Evolutionary conservation across 1,140 invertebrate genomes (phyloP), one percentile per base, ranked within the genome.

Genomic region (Aphis gossypii): DNA sequence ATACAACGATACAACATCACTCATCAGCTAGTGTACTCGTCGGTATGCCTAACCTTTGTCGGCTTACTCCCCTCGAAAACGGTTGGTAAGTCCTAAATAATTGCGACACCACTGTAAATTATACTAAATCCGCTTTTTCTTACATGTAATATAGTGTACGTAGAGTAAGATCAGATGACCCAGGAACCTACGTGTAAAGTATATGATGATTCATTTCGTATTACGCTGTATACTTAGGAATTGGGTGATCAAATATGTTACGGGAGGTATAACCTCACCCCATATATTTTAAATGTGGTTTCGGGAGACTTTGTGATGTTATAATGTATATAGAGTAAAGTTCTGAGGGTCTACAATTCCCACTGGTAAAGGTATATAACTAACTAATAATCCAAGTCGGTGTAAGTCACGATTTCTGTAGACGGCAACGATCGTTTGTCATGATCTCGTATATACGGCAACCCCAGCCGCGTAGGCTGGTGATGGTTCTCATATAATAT

Each of bases 401-500:
- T 9, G 35, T 83, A 83, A 35, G 76, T 83, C 76, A 83, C 41
- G 41, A 51, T 46, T 48, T n/a, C 38, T 30, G 84, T 76, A 35
- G 60, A 44, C 44, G 44, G 14, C 84, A 14, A 86, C 30, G 86
- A 46, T 14, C 44, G n/a, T 87, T 87, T 48, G 44, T 87, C 86
- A 87, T 87, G 30, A 87, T 48, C 44, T 87, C 44, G 44, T 48
- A 2, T 44, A 8, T 84, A 41, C 38, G 7, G 82, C 25, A 82
- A 5, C 20, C 38, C 1, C 21, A 23, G 5, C 41, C 23, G 25
- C 14, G 25, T 38, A 38, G 35, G 76, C 46, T 86, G 84, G 46
- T 86, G 84, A 44, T 41, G 23, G 41, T 86, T 86, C 84, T 86
- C 60, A n/a, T 76, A n/a, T n/a, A 76, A 76, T 76, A 76, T n/a